Conservation (phyloP, 2,113 vertebrate genomes). For the Synchiropus splendidus region DNA sequence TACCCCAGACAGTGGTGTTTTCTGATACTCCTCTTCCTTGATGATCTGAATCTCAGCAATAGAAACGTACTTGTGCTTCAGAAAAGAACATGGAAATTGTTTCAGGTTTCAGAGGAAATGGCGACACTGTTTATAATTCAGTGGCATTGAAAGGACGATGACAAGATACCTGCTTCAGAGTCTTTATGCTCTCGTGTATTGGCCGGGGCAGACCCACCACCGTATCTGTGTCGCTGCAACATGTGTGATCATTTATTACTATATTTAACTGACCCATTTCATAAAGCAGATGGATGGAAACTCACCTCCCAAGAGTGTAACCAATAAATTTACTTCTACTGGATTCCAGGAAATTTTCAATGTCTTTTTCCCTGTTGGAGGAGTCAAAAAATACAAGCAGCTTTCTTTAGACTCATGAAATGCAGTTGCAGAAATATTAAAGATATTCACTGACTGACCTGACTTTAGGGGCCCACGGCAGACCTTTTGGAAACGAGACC, state of each 20-base stretch:
- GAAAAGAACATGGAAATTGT: constrained; percentile 1
- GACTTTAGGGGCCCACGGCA: constrained; percentile 98
- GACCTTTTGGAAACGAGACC: constrained; percentile 87
- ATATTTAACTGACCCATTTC: background rate
- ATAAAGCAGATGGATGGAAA: background rate
- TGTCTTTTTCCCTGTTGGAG: constrained; percentile 86
- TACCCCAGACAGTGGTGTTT: constrained; percentile 90
- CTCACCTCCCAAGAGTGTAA: constrained; percentile 89
- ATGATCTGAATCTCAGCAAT: constrained; percentile 88
- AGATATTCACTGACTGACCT: constrained; percentile 64
- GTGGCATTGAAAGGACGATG: too few species aligned
- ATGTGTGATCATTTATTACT: background rate
- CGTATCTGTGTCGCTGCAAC: constrained; percentile 85
- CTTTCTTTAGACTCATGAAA: too few species aligned
- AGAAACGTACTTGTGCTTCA: constrained; percentile 91
- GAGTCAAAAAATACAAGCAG: background rate
- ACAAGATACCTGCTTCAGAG: constrained; percentile 91
- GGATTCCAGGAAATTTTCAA: constrained; percentile 94
- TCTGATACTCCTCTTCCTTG: constrained; percentile 90
- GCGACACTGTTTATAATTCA: too few species aligned
- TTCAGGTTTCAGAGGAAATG: background rate
- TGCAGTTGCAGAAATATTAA: background rate
- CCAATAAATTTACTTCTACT: constrained; percentile 98
- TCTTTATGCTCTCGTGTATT: constrained; percentile 96
- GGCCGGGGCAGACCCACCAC: constrained; percentile 92